Conservation (phyloP, 2,797 vertebrate species). For the Falco novaeseelandiae region DNA sequence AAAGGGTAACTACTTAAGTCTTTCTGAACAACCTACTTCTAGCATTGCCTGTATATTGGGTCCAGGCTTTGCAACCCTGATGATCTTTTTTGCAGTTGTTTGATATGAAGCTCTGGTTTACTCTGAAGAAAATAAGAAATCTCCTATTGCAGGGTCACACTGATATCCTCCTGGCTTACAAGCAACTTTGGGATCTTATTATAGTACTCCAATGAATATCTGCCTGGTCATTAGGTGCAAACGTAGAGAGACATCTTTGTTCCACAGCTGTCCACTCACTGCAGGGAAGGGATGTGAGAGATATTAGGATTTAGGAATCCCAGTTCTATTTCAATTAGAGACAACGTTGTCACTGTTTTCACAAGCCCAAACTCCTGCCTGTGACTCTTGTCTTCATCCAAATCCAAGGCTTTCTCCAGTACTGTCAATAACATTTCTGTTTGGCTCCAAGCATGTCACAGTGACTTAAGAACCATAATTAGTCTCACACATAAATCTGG, state of each 20-base stretch:
- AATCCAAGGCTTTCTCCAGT: not conserved
- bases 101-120: not conserved
- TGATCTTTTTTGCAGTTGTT: not conserved
- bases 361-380: not conserved
- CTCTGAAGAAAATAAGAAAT: not conserved
- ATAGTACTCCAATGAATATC: not conserved
- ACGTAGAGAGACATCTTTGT: not conserved
- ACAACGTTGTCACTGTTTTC: not conserved
- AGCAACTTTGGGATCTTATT: not conserved
- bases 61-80: not conserved
- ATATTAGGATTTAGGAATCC: not conserved
- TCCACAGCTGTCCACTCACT: not conserved
- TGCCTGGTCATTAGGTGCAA: not conserved
- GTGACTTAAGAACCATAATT: not conserved
- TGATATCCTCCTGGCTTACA: not conserved
- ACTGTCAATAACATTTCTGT: not conserved
- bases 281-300: not conserved
- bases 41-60: not conserved
- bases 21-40: not conserved
- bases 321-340: not conserved
- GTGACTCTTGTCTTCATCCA: constrained; percentile 1
- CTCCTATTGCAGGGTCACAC: not conserved
- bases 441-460: not conserved
- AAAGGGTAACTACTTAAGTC: not conserved
- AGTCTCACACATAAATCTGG: not conserved